Evolutionary conservation across 2,113 vertebrate genomes (phyloP), one percentile per base, ranked within the genome.

Genomic region (Xiphias gladius): DNA sequence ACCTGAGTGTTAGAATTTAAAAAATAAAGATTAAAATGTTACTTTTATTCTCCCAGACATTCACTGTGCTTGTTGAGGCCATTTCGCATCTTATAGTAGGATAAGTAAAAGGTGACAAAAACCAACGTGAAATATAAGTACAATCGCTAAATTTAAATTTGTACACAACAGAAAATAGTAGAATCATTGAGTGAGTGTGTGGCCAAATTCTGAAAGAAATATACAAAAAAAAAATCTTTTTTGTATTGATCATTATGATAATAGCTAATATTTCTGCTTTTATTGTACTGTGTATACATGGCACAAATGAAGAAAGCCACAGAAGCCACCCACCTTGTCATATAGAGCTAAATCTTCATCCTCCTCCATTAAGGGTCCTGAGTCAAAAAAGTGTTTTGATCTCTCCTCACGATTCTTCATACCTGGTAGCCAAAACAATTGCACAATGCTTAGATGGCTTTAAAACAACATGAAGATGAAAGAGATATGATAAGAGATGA

Each of bases 361-460:
- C 65, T 99, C 97, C 80, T 99, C 98, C 97, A 98, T 96, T 17
- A 99, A 95, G 0, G 97, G 97, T 20, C 96, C 98, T 1, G 98
- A 97, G 84, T 97, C 97, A 30, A 99, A 99, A 93, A 99, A 99
- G 93, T 98, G 97, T 93, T 99, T 97, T 9, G 98, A 97, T 85
- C 98, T 93, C 93, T 99, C 98, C 93, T 99, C 98, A 67, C 98
- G 97, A 85, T 97, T 99, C 93, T 98, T 99, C 97, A 99, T 97
- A 78, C 98, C 98, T 99, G 79, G 17, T 83, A 71, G 43, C 74
- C 68, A 90, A 79, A 75, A 41, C n/a, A 73, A 62, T 24, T 3
- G 52, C 12, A 46, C 7, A 2, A 35, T 17, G 43, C 13, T 65
- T 41, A 48, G 22, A 66, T 0, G 20, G 2, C 10, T 63, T 20